Base-by-base conservation (phyloP, 2,888 invertebrate genomes). In the Stenolophus ochropezus region DNA sequence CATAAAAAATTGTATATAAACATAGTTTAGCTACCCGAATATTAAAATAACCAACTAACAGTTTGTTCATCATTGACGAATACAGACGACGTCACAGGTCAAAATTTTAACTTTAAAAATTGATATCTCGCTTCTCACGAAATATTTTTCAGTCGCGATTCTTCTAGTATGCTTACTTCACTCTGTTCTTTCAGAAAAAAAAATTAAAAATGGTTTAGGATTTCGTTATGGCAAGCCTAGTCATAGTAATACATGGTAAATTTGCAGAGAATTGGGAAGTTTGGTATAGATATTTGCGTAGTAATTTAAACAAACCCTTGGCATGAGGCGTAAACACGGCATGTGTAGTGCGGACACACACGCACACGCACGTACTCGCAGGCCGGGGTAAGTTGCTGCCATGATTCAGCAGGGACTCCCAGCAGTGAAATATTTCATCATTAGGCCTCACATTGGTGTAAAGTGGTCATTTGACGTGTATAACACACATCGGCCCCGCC, bases 391-490 rank as follows among this genome's bases (percentile, higher is more conserved):
- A 61, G 61, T 77, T 61, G 47, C 85, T 87, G 87, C 88, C 88
- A 90, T 91, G 90, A 90, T 90, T 90, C 90, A 90, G 88, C 84
- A 81, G 84, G 86, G 84, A 83, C 85, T 89, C 90, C 90, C 90
- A 85, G 84, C 85, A 87, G 90, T 86, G 86, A 87, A 87, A 89
- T 90, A 90, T 90, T 90, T 91, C 90, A 90, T 90, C 90, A 90
- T 90, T 91, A 90, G 86, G 84, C 84, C 87, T 86, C 87, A 87
- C 90, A 89, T 89, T 87, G 88, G 88, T 89, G 89, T 89, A 90
- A 90, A 90, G 90, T 90, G 90, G 90, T 90, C 90, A 90, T 90
- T 90, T 90, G 89, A 90, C 88, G 88, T 89, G 88, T 89, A 88
- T 86, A 88, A 88, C 88, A 88, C 86, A 86, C 84, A 82, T 77